Conservation (phyloP, 1,140 invertebrate species). For the Mycetomoellerius zeteki region DNA sequence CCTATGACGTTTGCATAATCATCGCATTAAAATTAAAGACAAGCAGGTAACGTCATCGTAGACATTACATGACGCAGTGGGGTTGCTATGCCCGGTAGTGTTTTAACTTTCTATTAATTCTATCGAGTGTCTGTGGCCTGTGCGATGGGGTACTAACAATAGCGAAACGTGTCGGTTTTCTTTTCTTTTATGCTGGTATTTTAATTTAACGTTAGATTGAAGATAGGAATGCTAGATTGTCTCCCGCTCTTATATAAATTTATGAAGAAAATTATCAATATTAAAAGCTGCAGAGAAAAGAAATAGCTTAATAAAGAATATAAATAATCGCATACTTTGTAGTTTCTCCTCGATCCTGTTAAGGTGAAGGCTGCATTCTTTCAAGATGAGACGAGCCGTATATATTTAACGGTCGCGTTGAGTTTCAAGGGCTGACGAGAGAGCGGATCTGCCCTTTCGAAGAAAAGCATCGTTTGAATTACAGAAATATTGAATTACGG, state of each 20-base stretch:
- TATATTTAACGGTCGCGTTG: background rate
- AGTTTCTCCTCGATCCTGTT: background rate
- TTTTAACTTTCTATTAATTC: conserved; percentile 59
- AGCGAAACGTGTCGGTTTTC: background rate
- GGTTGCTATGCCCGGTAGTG: conserved; percentile 30
- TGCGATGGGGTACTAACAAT: background rate
- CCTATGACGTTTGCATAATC: conserved; percentile 54
- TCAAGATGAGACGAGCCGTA: background rate
- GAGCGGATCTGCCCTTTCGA: background rate
- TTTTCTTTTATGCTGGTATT: background rate
- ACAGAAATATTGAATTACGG: conserved; percentile 39
- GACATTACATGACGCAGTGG: conserved; percentile 36
- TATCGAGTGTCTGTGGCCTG: background rate
- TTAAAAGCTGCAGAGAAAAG: background rate
- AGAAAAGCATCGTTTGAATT: background rate
- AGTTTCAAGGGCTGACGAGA: conserved; percentile 1
- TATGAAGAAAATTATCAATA: background rate
- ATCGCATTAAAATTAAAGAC: conserved; percentile 52
- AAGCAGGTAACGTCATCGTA: conserved; percentile 21
- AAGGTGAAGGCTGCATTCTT: conserved; percentile 4
- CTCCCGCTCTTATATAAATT: background rate
- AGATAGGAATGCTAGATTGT: background rate
- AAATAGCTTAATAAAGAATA: background rate
- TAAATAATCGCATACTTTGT: conserved; percentile 1
- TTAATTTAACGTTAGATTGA: conserved; percentile 13